Percentiles rank a stretch among this genome's conserved stretches.
phyloP scores from a whole-genome alignment of 2,113 vertebrate genomes.

The Nicator chloris region DNA sequence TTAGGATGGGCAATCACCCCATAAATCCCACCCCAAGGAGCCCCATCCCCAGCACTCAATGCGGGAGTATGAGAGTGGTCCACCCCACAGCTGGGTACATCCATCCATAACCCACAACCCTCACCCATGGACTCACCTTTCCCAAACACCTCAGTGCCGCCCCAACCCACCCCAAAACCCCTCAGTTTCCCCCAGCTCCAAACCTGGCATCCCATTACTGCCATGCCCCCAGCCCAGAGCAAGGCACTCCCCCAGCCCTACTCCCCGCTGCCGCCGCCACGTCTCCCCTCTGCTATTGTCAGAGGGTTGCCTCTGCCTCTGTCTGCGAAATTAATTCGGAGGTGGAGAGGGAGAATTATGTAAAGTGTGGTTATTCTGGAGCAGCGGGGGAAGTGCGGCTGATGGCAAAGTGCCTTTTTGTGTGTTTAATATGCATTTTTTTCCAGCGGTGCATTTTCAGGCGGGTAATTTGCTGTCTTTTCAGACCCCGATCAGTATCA shows the following conservation, averaged over 20 bases:
- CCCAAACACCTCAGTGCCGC: neutral
- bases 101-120: neutral
- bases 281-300: conserved; percentile 43
- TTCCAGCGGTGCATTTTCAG: conserved; percentile 72
- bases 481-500: conserved; percentile 82
- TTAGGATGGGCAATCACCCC: neutral
- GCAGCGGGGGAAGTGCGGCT: conserved; percentile 65
- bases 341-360: conserved; percentile 71
- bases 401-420: conserved; percentile 78
- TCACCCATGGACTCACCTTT: neutral
- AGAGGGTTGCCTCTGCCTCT: conserved; percentile 61
- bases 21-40: neutral
- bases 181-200: accelerated
- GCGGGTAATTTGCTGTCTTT: conserved; percentile 83
- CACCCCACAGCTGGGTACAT: neutral
- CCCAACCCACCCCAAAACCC: accelerated
- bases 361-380: conserved; percentile 75
- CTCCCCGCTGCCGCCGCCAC: neutral
- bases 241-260: neutral
- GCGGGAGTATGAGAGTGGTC: accelerated
- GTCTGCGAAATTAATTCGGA: conserved; percentile 70
- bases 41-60: neutral
- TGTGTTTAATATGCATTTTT: conserved; percentile 82
- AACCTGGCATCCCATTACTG: neutral
- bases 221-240: neutral